A percentile compares a stretch with the other conserved stretches of the same genome.
Evolutionary conservation across 1,140 invertebrate genomes (phyloP).

Genomic region (Holcopasites calliopsidis): DNA sequence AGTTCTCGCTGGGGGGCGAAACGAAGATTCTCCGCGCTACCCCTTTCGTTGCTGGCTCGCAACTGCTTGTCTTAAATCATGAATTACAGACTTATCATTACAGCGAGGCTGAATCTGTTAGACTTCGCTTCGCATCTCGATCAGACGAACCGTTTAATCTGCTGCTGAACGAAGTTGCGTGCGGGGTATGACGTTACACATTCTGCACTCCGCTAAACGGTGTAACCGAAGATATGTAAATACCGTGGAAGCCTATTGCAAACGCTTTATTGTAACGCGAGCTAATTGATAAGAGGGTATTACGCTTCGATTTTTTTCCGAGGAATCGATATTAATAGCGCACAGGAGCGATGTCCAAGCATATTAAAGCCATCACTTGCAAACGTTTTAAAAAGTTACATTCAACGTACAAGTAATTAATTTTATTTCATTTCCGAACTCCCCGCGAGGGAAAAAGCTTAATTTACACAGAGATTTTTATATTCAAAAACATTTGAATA

Average conservation of each 20-base stretch:
- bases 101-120: not conserved
- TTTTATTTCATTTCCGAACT: not conserved
- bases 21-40: not conserved
- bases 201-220: not conserved
- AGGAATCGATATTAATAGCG: conserved; percentile 8
- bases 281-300: conserved; percentile 22
- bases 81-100: not conserved
- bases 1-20: not conserved
- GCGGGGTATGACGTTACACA: conserved; percentile 27
- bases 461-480: not conserved
- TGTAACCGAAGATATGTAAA: conserved; percentile 25
- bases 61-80: conserved; percentile 5
- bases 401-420: not conserved
- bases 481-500: not conserved
- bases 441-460: too few species aligned
- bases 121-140: not conserved
- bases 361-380: too few species aligned
- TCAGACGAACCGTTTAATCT: conserved; percentile 11
- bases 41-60: not conserved
- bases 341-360: not conserved
- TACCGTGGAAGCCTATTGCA: conserved; percentile 14
- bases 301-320: not conserved
- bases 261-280: conserved; percentile 38
- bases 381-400: not conserved
- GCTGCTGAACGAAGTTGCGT: not conserved